These are phyloP conservation scores for Eumaeus atala DNA, from an alignment of 1,140 invertebrate species.

Conservation along the genomic window DNA sequence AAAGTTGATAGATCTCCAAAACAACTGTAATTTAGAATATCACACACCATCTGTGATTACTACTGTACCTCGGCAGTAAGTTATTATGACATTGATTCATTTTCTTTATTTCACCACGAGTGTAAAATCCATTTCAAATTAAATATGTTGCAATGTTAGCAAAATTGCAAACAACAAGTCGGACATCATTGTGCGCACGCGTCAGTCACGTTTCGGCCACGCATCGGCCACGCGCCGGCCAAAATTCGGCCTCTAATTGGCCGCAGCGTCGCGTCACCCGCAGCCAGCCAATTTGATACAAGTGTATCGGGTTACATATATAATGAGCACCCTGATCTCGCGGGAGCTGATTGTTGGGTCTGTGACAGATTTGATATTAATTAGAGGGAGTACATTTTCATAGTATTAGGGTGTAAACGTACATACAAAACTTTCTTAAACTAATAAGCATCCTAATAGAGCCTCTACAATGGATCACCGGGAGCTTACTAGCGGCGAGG, in stretches of 20 bases:
- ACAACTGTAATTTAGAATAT: too few relatives aligned
- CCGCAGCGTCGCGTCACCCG: conserved; percentile 20
- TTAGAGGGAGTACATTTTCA: too few relatives aligned
- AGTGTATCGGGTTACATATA: conserved; percentile 35
- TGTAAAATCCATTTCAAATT: not conserved
- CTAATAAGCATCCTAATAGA: too few relatives aligned
- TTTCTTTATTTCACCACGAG: too few relatives aligned
- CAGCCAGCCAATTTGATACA: conserved; percentile 25
- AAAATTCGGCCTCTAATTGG: conserved; percentile 43
- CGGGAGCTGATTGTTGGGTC: conserved; percentile 11
- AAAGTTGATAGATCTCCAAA: too few relatives aligned
- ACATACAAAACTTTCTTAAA: too few relatives aligned
- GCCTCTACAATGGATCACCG: too few relatives aligned
- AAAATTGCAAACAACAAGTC: not conserved
- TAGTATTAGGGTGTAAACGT: too few relatives aligned
- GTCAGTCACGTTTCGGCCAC: conserved; percentile 23
- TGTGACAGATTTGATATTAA: conserved; percentile 12
- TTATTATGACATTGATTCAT: too few relatives aligned
- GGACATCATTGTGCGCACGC: conserved; percentile 2
- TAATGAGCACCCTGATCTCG: conserved; percentile 3
- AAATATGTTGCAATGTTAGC: conserved; percentile 1
- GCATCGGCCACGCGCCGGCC: conserved; percentile 31
- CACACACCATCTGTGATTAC: too few relatives aligned
- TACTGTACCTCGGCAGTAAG: too few relatives aligned
- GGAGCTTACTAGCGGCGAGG: too few relatives aligned